Evolutionary conservation across 2,113 vertebrate genomes (phyloP), one percentile per base, ranked within the genome.

Genomic region (Ageneiosus marmoratus): DNA sequence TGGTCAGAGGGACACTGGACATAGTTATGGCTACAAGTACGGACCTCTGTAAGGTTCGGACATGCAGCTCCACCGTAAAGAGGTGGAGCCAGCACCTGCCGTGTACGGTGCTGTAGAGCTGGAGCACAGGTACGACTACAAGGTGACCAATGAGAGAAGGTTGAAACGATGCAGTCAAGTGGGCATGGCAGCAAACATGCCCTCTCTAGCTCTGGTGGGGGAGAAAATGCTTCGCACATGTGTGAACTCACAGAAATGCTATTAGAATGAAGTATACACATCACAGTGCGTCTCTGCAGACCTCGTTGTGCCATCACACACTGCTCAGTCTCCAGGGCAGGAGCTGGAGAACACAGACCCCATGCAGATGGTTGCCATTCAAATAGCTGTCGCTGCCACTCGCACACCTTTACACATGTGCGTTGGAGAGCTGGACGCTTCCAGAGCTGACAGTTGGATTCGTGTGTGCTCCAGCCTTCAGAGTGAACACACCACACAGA

Each of bases 101-200:
- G 91, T 0, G 89, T 93, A 22, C 95, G 90, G 75, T 96, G 93
- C 86, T 95, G 96, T 44, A 93, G 41, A 18, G 87, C 84, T 63
- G 80, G 76, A 24, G 91, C 85, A 1, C 96, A 96, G 5, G 84
- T 91, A 0, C 80, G 22, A 79, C 91, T 84, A 0, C 96, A 97
- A 60, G 58, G 62, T 0, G 96, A 96, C 96, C 96, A 97, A 0
- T 53, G 4, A 0, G 95, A 96, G 86, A 97, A 96, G 79, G 93
- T 86, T 0, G 95, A 95, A 1, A 96, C 93, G 0, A 97, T 88
- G 20, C 96, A 97, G 84, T 95, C 94, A 75, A 93, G 92, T 0
- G 96, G 96, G 74, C 96, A 97, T 12, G 96, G 95, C 60, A 95
- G 89, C 78, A 96, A 92, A 87, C 96, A 96, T 32, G 95, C 94